Evolutionary conservation across 2,888 invertebrate species (phyloP).

Genomic region (Xestoiulus laeticollis): DNA sequence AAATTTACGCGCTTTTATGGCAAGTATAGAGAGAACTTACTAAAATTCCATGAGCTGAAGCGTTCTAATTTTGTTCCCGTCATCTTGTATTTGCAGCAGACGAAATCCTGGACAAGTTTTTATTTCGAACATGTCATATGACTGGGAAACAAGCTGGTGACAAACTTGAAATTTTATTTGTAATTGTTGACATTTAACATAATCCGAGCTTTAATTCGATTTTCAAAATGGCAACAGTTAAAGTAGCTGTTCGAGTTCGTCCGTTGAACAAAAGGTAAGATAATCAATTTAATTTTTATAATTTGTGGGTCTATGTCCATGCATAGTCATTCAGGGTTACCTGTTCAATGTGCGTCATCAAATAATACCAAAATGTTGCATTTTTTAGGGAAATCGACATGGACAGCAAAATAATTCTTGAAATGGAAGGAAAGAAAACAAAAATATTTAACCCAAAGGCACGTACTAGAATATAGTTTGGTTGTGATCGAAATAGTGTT

Average conservation of each 20-base stretch:
- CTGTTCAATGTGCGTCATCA: neutral
- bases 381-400: conserved; percentile 79
- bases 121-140: neutral
- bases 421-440: conserved; percentile 86
- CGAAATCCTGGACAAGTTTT: neutral
- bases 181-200: neutral
- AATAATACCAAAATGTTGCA: neutral
- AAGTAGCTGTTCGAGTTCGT: conserved; percentile 89
- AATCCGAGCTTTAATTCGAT: neutral
- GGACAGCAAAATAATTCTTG: conserved; percentile 82
- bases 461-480: neutral
- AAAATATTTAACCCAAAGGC: conserved; percentile 78
- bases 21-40: neutral
- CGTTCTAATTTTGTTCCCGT: neutral
- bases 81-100: neutral
- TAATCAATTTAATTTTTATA: conserved; percentile 16
- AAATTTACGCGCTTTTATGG: too few relatives aligned
- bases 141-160: neutral
- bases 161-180: neutral
- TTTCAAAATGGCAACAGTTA: conserved; percentile 82
- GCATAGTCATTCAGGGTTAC: neutral
- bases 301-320: neutral
- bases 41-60: neutral
- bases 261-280: conserved; percentile 86
- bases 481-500: too few relatives aligned